phyloP scores from a whole-genome alignment of 1,140 invertebrate genomes.

The Chrysomallon squamiferum region DNA sequence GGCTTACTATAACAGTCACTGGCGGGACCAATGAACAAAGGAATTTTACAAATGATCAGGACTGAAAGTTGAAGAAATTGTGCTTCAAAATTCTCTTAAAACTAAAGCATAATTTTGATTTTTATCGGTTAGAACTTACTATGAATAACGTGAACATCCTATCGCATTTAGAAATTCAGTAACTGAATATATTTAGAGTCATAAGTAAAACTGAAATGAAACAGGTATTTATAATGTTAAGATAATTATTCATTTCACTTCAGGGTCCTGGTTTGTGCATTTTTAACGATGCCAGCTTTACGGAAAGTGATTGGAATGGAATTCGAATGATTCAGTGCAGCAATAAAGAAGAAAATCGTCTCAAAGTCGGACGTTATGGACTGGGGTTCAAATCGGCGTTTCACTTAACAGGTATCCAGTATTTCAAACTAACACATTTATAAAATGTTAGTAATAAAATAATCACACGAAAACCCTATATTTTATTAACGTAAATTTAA shows the following conservation, averaged over 20 bases:
- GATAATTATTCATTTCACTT: conserved; percentile 9
- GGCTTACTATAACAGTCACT: too few relatives aligned
- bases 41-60: too few relatives aligned
- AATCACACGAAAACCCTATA: neutral
- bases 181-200: too few relatives aligned
- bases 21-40: too few relatives aligned
- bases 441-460: neutral
- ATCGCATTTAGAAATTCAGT: neutral
- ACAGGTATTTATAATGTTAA: neutral
- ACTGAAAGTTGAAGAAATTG: too few relatives aligned
- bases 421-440: neutral
- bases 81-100: too few relatives aligned
- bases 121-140: too few relatives aligned
- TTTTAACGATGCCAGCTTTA: conserved; percentile 48
- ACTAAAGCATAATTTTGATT: too few relatives aligned
- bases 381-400: conserved; percentile 57
- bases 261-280: conserved; percentile 48
- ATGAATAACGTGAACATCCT: too few relatives aligned
- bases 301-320: conserved; percentile 45
- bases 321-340: conserved; percentile 42
- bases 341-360: conserved; percentile 41
- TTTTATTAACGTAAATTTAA: neutral
- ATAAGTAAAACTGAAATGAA: neutral
- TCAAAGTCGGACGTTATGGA: conserved; percentile 53
- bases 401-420: conserved; percentile 47